phyloP scores from a whole-genome alignment of 1,140 invertebrate genomes.

The Cyclina sinensis region DNA sequence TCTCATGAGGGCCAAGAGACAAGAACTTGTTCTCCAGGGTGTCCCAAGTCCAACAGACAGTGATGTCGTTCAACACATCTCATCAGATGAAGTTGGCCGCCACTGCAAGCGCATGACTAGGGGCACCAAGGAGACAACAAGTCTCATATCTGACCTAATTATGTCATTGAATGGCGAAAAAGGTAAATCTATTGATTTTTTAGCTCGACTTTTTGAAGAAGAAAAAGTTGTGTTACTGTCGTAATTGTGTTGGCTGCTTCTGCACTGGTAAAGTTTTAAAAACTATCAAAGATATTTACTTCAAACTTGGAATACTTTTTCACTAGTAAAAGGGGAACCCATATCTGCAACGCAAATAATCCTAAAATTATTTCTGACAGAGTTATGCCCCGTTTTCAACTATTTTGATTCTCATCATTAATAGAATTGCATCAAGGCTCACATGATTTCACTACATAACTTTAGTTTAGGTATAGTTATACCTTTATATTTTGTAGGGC shows the following conservation, averaged over 20 bases:
- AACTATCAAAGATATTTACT: too few relatives aligned
- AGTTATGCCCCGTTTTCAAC: too few relatives aligned
- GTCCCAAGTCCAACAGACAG: slow-evolving; percentile 58
- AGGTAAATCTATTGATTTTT: slow-evolving; percentile 55
- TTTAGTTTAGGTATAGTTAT: too few relatives aligned
- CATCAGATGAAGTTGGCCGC: slow-evolving; percentile 61
- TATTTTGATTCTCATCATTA: too few relatives aligned
- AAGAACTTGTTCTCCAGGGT: slow-evolving; percentile 35
- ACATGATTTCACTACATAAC: neutral
- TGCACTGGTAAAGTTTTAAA: too few relatives aligned
- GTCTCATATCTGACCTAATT: slow-evolving; percentile 61
- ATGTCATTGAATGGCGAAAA: slow-evolving; percentile 46
- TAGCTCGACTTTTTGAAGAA: too few relatives aligned
- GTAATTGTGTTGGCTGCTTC: too few relatives aligned
- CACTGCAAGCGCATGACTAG: slow-evolving; percentile 73
- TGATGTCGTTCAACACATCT: slow-evolving; percentile 50
- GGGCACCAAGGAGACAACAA: slow-evolving; percentile 58
- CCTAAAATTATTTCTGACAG: too few relatives aligned
- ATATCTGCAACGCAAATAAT: too few relatives aligned
- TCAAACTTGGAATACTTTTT: too few relatives aligned
- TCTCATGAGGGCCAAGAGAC: slow-evolving; percentile 71
- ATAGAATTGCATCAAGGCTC: neutral
- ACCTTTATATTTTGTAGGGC: slow-evolving; percentile 41
- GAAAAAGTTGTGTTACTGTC: too few relatives aligned
- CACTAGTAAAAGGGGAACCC: too few relatives aligned